Evolutionary conservation across 2,797 vertebrate genomes (phyloP).

Genomic region (Acropternis orthonyx): DNA sequence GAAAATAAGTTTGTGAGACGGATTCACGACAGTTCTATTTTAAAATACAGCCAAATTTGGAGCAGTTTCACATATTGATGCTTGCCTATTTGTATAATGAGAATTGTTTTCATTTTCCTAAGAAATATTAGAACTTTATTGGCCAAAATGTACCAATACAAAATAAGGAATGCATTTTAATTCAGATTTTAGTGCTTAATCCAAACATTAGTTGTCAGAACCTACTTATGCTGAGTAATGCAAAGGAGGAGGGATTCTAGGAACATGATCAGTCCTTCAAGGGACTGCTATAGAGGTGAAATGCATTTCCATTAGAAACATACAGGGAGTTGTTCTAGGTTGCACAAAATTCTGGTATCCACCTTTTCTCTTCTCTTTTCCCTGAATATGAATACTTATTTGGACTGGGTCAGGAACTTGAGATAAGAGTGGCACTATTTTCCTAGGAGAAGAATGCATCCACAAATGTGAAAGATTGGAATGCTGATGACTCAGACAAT

Average conservation of each 20-base stretch:
- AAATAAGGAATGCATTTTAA: neutral
- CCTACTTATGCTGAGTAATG: neutral
- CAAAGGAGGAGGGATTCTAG: neutral
- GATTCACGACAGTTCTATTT: neutral
- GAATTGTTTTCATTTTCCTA: neutral
- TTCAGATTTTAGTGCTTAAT: neutral
- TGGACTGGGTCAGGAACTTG: neutral
- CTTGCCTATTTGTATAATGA: neutral
- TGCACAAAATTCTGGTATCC: neutral
- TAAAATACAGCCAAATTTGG: neutral
- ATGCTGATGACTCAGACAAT: neutral
- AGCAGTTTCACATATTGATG: neutral
- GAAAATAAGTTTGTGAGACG: neutral
- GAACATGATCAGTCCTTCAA: rapidly evolving
- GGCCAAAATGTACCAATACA: neutral
- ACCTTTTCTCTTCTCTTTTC: neutral
- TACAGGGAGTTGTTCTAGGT: neutral
- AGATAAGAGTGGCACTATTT: neutral
- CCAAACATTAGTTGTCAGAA: neutral
- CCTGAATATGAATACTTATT: neutral
- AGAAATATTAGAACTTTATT: neutral
- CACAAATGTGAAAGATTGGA: neutral
- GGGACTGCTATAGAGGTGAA: neutral
- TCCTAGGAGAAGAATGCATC: neutral
- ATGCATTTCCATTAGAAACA: neutral